Base-by-base conservation (phyloP, 2,888 invertebrate species). In the Amiota communis region DNA sequence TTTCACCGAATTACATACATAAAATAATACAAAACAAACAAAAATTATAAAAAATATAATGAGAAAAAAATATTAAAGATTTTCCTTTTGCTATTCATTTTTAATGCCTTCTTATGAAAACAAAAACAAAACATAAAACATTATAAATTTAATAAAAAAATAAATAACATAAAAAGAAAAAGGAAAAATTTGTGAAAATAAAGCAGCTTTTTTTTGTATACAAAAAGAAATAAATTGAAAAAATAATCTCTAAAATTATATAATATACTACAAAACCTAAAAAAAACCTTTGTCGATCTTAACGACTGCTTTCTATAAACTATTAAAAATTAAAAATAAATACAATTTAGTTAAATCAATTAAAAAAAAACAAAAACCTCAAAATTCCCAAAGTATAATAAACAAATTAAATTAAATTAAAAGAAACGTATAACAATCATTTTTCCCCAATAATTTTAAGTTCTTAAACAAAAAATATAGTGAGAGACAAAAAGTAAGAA, bases 161-260 rank as follows among this genome's bases (percentile, higher is more conserved):
- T n/a, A n/a, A n/a, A n/a, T n/a, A n/a, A n/a, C n/a, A 13, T 23
- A 2, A 23, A 57, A 64, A 11, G 47, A 74, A 23, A 72, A 23
- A 47, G 3, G 57, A 48, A 13, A 59, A 73, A 17, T 64, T 71
- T 63, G 49, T 72, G 63, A 51, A 74, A 75, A 67, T 71, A 75
- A 65, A 15, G 15, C 75, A 81, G 72, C 78, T 75, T 78, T 74
- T n/a, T 23, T 36, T 75, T 75, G 64, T 64, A 17, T 15, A 48
- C 20, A 17, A 48, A 11, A 48, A 12, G 11, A 65, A 48, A 48
- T 48, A 46, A 3, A 65, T 68, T 15, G 53, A 17, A 23, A 3
- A 3, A 23, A 23, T 23, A 53, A 23, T n/a, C n/a, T n/a, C n/a
- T 68, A 63, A 36, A 36, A 6, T 4, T 4, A 36, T 36, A 2